phyloP scores from a whole-genome alignment of 2,888 invertebrate genomes.

The Adineta ricciae region DNA sequence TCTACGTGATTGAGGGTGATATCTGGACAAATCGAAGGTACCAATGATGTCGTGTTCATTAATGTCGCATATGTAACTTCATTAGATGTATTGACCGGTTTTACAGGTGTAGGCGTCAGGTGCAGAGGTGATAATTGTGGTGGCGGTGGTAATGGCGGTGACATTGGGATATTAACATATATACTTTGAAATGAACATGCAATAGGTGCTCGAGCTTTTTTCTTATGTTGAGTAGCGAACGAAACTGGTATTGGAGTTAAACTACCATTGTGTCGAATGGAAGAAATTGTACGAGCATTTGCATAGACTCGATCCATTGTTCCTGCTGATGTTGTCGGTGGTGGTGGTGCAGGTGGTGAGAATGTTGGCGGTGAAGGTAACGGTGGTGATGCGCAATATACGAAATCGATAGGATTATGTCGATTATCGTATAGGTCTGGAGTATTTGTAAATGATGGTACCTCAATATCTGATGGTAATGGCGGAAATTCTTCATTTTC shows the following conservation, averaged over 20 bases:
- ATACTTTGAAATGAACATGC: background rate
- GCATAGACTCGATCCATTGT: background rate
- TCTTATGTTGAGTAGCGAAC: background rate
- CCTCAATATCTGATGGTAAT: background rate
- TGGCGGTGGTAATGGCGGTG: background rate
- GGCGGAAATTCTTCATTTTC: background rate
- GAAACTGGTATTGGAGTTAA: background rate
- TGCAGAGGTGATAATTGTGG: too few species aligned
- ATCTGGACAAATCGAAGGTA: background rate
- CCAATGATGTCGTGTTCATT: background rate
- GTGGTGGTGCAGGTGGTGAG: background rate
- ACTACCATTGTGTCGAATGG: background rate
- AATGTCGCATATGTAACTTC: background rate
- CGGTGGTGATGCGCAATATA: background rate
- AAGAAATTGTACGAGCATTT: background rate
- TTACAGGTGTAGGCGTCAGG: background rate
- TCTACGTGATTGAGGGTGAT: background rate
- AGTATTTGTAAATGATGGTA: background rate
- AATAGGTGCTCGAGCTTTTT: background rate
- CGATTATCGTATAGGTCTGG: background rate
- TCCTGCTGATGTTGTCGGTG: background rate
- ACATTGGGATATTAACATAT: background rate
- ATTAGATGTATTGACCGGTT: background rate
- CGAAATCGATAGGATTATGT: background rate
- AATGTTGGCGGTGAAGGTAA: background rate